A percentile compares a stretch with the other conserved stretches of the same genome.
phyloP scores from a whole-genome alignment of 2,113 vertebrate species.

The Vicugna pacos region DNA sequence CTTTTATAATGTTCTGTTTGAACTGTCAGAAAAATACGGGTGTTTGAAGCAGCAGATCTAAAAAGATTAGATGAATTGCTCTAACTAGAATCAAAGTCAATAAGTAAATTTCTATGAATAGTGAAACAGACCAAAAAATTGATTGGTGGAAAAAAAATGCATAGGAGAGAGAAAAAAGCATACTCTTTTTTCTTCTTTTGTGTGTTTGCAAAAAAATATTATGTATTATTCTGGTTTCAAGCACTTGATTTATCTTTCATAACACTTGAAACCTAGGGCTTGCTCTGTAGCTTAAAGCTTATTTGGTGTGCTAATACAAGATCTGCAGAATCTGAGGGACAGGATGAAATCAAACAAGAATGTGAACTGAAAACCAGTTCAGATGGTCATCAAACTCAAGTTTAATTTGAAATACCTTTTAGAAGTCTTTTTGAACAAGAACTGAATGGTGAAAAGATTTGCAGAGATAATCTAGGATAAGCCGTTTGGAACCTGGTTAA shows the following conservation, averaged over 20 bases:
- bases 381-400: background rate
- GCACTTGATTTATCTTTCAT: conserved; percentile 56
- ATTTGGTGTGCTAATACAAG: conserved; percentile 55
- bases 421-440: conserved; percentile 39
- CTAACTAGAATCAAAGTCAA: conserved; percentile 61
- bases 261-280: conserved; percentile 51
- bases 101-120: conserved; percentile 53
- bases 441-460: conserved; percentile 44
- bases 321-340: background rate
- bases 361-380: conserved; percentile 39
- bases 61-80: conserved; percentile 62
- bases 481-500: background rate
- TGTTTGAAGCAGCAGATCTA: conserved; percentile 50
- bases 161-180: conserved; percentile 5
- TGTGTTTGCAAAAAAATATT: background rate
- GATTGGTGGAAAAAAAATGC: background rate
- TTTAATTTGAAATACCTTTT: conserved; percentile 25
- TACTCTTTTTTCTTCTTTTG: background rate
- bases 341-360: conserved; percentile 11
- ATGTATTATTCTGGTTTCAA: conserved; percentile 27
- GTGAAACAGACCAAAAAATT: conserved; percentile 10
- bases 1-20: conserved; percentile 68
- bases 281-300: conserved; percentile 38
- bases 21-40: conserved; percentile 50
- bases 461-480: background rate